Evolutionary conservation across 2,113 vertebrate genomes (phyloP).

Genomic region (Pedetes capensis): DNA sequence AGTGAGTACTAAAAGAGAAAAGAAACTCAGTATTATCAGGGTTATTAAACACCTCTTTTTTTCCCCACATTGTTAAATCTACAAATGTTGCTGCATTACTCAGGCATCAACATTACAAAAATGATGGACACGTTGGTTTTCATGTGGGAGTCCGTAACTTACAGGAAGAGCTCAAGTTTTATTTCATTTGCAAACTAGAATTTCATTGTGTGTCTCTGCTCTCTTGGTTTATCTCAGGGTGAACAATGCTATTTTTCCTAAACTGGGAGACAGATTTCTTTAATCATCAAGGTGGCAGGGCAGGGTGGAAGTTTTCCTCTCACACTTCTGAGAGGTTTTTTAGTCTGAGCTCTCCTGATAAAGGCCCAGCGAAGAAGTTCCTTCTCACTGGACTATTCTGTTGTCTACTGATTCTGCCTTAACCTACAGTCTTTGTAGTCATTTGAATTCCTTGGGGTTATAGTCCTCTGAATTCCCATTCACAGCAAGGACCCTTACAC

Average conservation of each 20-base stretch:
- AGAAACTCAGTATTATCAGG: background rate
- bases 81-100: background rate
- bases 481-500: background rate
- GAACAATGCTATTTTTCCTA: background rate
- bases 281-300: background rate
- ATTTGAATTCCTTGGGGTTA: background rate
- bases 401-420: background rate
- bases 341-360: background rate
- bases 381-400: background rate
- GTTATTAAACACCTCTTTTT: background rate
- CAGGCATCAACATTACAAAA: background rate
- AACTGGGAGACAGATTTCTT: background rate
- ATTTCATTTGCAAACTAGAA: conserved; percentile 19
- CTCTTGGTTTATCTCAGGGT: background rate
- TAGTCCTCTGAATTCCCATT: background rate
- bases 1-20: background rate
- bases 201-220: background rate
- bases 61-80: background rate
- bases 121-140: background rate
- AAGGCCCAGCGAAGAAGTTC: background rate
- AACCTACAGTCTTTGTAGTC: background rate
- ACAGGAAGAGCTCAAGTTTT: background rate
- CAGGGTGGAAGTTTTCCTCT: background rate
- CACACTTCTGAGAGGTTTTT: background rate
- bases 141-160: background rate